Evolutionary conservation across 2,888 invertebrate species (phyloP).

Genomic region (Dicranocentrus wangi): DNA sequence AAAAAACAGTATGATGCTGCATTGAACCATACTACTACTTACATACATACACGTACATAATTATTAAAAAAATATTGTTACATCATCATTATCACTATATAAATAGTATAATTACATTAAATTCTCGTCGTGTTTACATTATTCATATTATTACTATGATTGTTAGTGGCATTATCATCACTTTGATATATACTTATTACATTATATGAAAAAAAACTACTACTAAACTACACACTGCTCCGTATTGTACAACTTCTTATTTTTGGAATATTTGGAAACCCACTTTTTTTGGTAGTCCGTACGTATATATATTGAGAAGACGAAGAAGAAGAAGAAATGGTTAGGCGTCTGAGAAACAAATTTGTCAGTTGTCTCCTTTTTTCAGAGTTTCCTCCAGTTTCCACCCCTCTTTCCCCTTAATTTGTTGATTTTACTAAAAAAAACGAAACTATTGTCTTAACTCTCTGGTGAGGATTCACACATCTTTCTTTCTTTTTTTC

Average conservation of each 20-base stretch:
- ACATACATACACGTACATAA: background rate
- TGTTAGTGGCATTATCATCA: slow-evolving; percentile 9
- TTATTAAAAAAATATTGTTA: background rate
- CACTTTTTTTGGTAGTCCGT: background rate
- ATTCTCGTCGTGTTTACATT: background rate
- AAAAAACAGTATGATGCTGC: slow-evolving; percentile 40
- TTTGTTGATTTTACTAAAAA: too few species aligned
- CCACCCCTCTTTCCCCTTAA: too few species aligned
- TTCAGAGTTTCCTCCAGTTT: too few species aligned
- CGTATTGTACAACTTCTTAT: background rate
- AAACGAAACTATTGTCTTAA: too few species aligned
- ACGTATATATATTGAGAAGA: too few species aligned
- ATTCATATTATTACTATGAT: background rate
- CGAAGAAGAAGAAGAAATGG: too few species aligned
- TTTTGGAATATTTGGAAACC: slow-evolving; percentile 3
- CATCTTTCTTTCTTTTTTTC: too few species aligned
- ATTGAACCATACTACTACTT: slow-evolving; percentile 4
- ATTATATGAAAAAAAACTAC: too few species aligned
- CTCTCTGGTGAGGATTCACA: too few species aligned
- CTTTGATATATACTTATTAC: background rate
- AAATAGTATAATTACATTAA: slow-evolving; percentile 15
- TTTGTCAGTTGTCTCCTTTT: too few species aligned
- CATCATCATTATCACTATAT: slow-evolving; percentile 11
- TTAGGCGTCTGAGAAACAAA: too few species aligned
- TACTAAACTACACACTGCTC: too few species aligned